Evolutionary conservation across 2,113 vertebrate species (phyloP).

Genomic region (Grammomys surdaster): DNA sequence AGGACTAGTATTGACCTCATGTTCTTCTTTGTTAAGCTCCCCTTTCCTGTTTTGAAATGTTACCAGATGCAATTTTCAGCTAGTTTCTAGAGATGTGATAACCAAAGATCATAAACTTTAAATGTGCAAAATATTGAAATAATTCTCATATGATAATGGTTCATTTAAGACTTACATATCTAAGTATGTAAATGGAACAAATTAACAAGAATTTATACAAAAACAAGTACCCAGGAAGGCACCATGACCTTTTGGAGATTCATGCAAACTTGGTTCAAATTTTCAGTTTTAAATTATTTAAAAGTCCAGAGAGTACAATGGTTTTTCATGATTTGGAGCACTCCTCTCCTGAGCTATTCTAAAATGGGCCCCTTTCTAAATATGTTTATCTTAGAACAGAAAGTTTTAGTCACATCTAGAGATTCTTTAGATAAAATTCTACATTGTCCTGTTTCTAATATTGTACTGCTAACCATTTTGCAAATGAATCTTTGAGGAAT

Average conservation of each 20-base stretch:
- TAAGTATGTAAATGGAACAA: not conserved
- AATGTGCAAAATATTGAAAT: not conserved
- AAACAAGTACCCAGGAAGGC: not conserved
- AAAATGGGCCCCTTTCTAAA: not conserved
- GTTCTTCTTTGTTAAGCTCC: not conserved
- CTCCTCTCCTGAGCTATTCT: not conserved
- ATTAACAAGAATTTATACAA: not conserved
- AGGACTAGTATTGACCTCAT: not conserved
- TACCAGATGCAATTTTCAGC: not conserved
- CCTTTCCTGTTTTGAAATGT: not conserved
- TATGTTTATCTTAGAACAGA: not conserved
- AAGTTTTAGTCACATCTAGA: not conserved
- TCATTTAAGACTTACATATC: not conserved
- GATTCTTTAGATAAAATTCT: not conserved
- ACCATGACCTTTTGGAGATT: not conserved
- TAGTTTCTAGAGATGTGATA: not conserved
- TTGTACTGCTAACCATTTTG: not conserved
- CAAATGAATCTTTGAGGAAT: not conserved
- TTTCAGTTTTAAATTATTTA: not conserved
- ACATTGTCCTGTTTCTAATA: not conserved
- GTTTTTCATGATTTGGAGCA: not conserved
- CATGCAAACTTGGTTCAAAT: not conserved
- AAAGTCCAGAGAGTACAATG: not conserved
- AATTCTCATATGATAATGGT: not conserved
- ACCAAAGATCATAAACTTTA: not conserved